Conservation (phyloP, 2,888 invertebrate genomes). For the Pachycephus smyrnensis region DNA sequence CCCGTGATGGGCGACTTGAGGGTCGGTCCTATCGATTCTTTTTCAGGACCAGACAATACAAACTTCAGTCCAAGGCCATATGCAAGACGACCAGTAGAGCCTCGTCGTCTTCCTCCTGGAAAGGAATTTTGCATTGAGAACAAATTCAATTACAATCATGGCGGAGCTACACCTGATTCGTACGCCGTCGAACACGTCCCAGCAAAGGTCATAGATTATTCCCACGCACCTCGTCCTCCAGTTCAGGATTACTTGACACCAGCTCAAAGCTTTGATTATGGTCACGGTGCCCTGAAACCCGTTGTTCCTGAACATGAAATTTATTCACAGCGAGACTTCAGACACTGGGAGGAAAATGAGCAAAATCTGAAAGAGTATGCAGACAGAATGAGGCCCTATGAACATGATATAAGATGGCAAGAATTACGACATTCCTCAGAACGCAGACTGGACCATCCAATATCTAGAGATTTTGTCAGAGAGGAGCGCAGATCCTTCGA, state of each 20-base stretch:
- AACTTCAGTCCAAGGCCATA: neutral
- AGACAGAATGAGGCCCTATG: conserved; percentile 52
- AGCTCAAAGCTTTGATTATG: conserved; percentile 57
- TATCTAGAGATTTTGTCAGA: conserved; percentile 3
- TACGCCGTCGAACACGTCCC: conserved; percentile 47
- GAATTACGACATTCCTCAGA: neutral
- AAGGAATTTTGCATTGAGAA: conserved; percentile 58
- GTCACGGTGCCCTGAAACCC: conserved; percentile 57
- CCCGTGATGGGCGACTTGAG: neutral
- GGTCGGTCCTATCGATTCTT: neutral
- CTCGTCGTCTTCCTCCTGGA: neutral
- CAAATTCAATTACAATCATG: conserved; percentile 64
- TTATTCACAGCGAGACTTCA: conserved; percentile 51
- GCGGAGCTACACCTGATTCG: conserved; percentile 40
- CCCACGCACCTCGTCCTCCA: conserved; percentile 42
- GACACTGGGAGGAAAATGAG: conserved; percentile 60
- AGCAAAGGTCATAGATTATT: conserved; percentile 59
- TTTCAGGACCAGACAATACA: neutral
- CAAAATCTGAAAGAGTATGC: conserved; percentile 57
- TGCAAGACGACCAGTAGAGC: neutral
- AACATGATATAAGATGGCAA: conserved; percentile 17
- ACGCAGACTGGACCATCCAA: neutral
- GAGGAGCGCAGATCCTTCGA: conserved; percentile 35
- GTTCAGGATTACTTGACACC: conserved; percentile 48
- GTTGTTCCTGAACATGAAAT: conserved; percentile 49